These are phyloP conservation scores for Columbina picui DNA, from an alignment of 2,113 vertebrate species.

Conservation along the genomic window DNA sequence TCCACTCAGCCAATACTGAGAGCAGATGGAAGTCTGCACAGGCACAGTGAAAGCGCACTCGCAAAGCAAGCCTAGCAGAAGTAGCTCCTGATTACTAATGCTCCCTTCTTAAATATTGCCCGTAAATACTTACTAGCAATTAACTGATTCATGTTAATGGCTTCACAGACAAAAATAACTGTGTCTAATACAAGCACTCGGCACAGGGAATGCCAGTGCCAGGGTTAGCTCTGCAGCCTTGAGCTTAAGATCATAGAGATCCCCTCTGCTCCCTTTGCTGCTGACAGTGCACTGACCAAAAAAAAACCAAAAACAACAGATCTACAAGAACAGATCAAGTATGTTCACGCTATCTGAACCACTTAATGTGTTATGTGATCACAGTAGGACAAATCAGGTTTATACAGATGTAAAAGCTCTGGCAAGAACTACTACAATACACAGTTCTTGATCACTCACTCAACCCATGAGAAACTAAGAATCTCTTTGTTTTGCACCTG, in stretches of 20 bases:
- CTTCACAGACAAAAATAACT: not conserved
- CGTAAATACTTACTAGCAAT: not conserved
- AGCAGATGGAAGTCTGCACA: not conserved
- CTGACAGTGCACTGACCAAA: not conserved
- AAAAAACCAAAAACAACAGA: not conserved
- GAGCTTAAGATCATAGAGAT: not conserved
- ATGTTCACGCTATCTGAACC: not conserved
- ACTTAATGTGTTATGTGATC: not conserved
- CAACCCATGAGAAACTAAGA: rapidly evolving
- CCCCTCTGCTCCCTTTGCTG: not conserved
- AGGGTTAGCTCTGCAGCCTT: not conserved
- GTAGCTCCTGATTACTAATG: not conserved
- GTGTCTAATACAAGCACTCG: not conserved
- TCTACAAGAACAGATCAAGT: rapidly evolving
- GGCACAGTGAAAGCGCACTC: not conserved
- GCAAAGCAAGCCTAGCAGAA: not conserved
- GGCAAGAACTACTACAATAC: not conserved
- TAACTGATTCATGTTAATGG: not conserved
- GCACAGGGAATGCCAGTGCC: not conserved
- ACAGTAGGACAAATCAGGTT: not conserved
- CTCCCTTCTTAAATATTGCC: not conserved
- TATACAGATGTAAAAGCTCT: not conserved
- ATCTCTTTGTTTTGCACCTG: not conserved
- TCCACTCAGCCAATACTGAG: not conserved
- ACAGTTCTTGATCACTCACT: not conserved